Evolutionary conservation across 2,797 vertebrate genomes (phyloP).

Genomic region (Brachyalestes nurse): DNA sequence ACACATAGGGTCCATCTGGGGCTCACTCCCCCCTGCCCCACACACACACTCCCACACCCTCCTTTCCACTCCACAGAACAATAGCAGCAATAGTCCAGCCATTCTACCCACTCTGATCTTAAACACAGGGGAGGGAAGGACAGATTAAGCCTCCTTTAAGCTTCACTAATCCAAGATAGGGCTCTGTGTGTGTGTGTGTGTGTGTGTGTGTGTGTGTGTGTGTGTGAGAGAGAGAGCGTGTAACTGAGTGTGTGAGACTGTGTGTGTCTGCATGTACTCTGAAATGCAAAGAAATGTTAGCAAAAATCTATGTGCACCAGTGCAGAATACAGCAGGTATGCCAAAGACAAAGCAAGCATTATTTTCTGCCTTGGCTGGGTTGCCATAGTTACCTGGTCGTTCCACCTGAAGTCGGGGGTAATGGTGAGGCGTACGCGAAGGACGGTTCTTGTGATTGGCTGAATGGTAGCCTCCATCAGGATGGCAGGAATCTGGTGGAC

Average conservation of each 20-base stretch:
- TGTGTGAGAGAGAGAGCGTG: not conserved
- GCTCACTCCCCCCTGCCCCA: slow-evolving; percentile 19
- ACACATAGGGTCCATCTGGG: slow-evolving; percentile 58
- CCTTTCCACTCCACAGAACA: slow-evolving; percentile 52
- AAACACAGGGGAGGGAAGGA: slow-evolving; percentile 56
- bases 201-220: slow-evolving; percentile 32
- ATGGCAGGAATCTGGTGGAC: slow-evolving; percentile 95
- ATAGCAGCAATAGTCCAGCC: slow-evolving; percentile 50
- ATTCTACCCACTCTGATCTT: slow-evolving; percentile 57
- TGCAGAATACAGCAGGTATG: slow-evolving; percentile 9
- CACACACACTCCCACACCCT: not conserved
- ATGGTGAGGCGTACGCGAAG: slow-evolving; percentile 88
- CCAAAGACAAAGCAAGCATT: slow-evolving; percentile 8
- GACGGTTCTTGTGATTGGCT: slow-evolving; percentile 96
- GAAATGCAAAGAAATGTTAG: slow-evolving; percentile 3
- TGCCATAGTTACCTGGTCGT: slow-evolving; percentile 87
- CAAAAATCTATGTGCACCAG: not conserved
- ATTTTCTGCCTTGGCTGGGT: slow-evolving; percentile 26
- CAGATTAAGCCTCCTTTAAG: slow-evolving; percentile 57
- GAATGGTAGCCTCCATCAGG: slow-evolving; percentile 91
- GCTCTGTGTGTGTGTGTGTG: slow-evolving; percentile 30
- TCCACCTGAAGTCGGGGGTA: slow-evolving; percentile 93
- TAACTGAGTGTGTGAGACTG: too few relatives aligned
- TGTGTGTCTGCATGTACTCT: not conserved
- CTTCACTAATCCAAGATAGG: slow-evolving; percentile 37